Conservation (phyloP, 1,140 invertebrate species). For the Chlorops oryzae region DNA sequence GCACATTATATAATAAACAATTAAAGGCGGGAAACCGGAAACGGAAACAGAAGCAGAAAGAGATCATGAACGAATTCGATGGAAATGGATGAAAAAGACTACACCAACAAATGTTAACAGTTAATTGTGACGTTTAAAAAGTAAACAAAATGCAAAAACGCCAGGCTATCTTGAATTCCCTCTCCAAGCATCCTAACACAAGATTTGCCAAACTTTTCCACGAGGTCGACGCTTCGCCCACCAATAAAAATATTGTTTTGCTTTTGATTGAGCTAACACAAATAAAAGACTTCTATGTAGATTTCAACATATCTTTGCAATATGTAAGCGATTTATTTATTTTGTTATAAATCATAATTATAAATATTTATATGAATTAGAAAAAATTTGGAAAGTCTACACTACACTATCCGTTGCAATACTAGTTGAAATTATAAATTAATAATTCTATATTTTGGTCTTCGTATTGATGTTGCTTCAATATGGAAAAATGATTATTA, state of each 20-base stretch:
- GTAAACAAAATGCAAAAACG: no score
- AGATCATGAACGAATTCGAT: no score
- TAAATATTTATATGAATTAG: background rate
- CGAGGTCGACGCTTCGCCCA: conserved; percentile 22
- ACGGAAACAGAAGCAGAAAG: no score
- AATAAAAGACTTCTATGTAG: conserved; percentile 32
- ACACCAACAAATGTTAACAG: no score
- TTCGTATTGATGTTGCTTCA: background rate
- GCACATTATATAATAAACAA: background rate
- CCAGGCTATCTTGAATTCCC: no score
- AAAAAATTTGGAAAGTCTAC: background rate
- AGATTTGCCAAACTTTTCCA: conserved; percentile 31
- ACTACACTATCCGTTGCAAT: background rate
- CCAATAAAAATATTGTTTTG: conserved; percentile 18
- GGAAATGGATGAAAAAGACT: no score
- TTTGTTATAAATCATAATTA: background rate
- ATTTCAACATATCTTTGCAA: conserved; percentile 27
- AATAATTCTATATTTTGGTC: background rate
- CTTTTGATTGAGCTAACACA: conserved; percentile 37
- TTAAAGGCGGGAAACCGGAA: no score
- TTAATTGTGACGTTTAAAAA: no score
- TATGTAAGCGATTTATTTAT: conserved; percentile 35
- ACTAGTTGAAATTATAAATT: background rate
- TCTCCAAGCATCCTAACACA: conserved; percentile 30
- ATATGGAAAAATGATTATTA: background rate